Conservation (phyloP, 2,888 invertebrate species). For the Graphium colonna region DNA sequence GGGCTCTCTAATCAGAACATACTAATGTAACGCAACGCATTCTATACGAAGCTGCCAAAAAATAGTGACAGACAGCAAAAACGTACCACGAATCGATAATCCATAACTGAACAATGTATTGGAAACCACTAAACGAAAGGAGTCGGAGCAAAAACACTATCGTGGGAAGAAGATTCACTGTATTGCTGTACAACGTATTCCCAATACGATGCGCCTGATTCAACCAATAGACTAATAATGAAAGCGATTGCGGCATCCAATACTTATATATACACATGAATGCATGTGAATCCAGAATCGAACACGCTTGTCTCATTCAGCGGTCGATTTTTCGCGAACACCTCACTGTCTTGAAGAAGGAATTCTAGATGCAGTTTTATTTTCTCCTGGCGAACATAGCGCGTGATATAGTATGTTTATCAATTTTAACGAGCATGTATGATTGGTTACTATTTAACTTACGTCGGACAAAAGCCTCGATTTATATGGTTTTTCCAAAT, state of each 20-base stretch:
- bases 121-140: slow-evolving; percentile 52
- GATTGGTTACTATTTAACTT: too few relatives aligned
- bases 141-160: slow-evolving; percentile 44
- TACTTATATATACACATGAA: slow-evolving; percentile 66
- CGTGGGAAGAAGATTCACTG: slow-evolving; percentile 43
- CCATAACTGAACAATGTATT: slow-evolving; percentile 65
- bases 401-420: too few relatives aligned
- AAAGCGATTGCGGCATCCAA: slow-evolving; percentile 54
- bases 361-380: too few relatives aligned
- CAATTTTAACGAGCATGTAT: too few relatives aligned
- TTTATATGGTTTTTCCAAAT: too few relatives aligned
- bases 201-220: slow-evolving; percentile 17
- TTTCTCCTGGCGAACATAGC: too few relatives aligned
- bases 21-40: too few relatives aligned
- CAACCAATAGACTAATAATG: slow-evolving; percentile 57
- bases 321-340: too few relatives aligned
- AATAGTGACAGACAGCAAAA: slow-evolving; percentile 40
- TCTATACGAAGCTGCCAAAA: slow-evolving; percentile 1
- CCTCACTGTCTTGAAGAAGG: too few relatives aligned
- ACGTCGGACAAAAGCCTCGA: too few relatives aligned
- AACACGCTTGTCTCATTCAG: slow-evolving; percentile 30
- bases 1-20: too few relatives aligned
- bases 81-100: slow-evolving; percentile 66
- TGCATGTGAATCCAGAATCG: slow-evolving; percentile 41
- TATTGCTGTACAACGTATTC: not conserved